phyloP scores from a whole-genome alignment of 2,888 invertebrate genomes.

The Aproaerema taeniolella region DNA sequence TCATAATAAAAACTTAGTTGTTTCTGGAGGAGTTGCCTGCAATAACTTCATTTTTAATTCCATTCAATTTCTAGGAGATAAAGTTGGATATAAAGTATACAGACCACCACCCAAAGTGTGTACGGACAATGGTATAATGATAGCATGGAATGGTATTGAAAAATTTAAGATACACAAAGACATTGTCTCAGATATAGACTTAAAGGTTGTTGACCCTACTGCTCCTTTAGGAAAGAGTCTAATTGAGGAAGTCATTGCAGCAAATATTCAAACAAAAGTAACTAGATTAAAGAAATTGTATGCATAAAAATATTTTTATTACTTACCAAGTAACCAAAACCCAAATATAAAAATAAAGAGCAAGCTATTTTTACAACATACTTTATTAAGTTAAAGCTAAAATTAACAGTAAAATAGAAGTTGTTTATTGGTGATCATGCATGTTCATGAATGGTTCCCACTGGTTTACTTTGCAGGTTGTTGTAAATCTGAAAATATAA shows the following conservation, averaged over 20 bases:
- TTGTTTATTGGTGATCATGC: slow-evolving; percentile 37
- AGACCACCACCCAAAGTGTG: slow-evolving; percentile 92
- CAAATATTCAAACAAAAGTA: slow-evolving; percentile 63
- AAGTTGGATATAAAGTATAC: slow-evolving; percentile 80
- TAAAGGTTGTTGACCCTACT: slow-evolving; percentile 77
- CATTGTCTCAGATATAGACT: slow-evolving; percentile 69
- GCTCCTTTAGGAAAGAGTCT: slow-evolving; percentile 80
- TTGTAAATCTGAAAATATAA: slow-evolving; percentile 45
- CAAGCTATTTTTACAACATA: slow-evolving; percentile 8
- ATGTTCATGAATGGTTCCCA: slow-evolving; percentile 35
- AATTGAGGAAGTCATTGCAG: slow-evolving; percentile 71
- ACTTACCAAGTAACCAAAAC: background rate
- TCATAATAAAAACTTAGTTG: slow-evolving; percentile 80
- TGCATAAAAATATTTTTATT: background rate
- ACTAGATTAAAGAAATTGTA: slow-evolving; percentile 45
- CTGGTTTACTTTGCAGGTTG: slow-evolving; percentile 37
- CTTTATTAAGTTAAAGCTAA: slow-evolving; percentile 34
- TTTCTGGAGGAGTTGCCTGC: slow-evolving; percentile 98
- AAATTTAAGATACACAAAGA: slow-evolving; percentile 73
- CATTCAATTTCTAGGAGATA: slow-evolving; percentile 81
- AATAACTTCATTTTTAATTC: slow-evolving; percentile 88
- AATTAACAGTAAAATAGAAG: slow-evolving; percentile 40
- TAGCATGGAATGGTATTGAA: slow-evolving; percentile 98
- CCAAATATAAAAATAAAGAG: background rate
- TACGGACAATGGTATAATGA: slow-evolving; percentile 99